A percentile compares a stretch with the other conserved stretches of the same genome.
Conservation (phyloP, 2,113 vertebrate species). For the Setophaga kirtlandii region DNA sequence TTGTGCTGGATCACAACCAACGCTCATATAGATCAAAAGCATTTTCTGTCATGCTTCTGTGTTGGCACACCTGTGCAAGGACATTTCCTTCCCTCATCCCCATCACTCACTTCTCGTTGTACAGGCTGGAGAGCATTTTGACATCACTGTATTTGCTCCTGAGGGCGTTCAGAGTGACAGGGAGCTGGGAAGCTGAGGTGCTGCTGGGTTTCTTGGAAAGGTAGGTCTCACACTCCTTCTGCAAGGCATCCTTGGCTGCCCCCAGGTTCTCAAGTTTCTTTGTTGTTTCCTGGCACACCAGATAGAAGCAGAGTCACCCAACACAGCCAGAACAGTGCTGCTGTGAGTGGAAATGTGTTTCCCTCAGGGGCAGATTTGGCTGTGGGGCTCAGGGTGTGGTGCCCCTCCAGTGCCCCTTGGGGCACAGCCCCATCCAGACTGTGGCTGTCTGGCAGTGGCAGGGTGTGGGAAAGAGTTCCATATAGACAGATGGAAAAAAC, state of each 20-base stretch:
- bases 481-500: not conserved
- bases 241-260: conserved; percentile 78
- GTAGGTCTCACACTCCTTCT: conserved; percentile 81
- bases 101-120: conserved; percentile 85
- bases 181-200: conserved; percentile 78
- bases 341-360: not conserved
- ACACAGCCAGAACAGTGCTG: not conserved
- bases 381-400: conserved; percentile 32
- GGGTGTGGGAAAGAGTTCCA: not conserved
- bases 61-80: not conserved
- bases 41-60: not conserved
- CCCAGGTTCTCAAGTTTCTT: conserved; percentile 79
- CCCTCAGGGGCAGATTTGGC: not conserved
- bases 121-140: conserved; percentile 82
- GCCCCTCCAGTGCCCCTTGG: not conserved
- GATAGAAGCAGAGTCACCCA: conserved; percentile 25
- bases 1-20: not conserved
- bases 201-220: conserved; percentile 74
- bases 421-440: conserved; percentile 12
- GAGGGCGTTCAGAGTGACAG: conserved; percentile 76
- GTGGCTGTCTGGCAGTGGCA: not conserved
- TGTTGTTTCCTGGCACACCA: conserved; percentile 73
- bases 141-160: conserved; percentile 84
- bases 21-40: not conserved
- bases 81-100: not conserved